A percentile compares a stretch with the other conserved stretches of the same genome.
Evolutionary conservation across 2,113 vertebrate species (phyloP).

Genomic region (Pelmatolapia mariae): DNA sequence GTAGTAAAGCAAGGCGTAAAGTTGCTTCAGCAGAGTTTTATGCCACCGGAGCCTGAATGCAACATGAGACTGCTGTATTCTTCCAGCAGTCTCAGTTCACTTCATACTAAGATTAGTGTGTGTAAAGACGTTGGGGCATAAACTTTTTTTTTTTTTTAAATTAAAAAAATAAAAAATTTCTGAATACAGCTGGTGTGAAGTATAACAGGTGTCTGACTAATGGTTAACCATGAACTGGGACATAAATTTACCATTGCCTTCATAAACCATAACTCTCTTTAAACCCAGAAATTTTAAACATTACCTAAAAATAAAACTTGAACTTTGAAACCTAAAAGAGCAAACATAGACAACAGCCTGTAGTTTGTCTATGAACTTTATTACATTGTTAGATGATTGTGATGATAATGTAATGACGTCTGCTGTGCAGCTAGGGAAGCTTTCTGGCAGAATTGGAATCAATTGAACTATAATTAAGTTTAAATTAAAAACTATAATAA

Average conservation of each 20-base stretch:
- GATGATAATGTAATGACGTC: neutral
- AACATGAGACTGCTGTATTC: neutral
- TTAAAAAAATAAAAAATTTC: fast-evolving
- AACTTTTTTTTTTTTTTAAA: neutral
- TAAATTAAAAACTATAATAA: neutral
- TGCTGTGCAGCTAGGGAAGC: neutral
- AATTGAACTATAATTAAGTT: neutral
- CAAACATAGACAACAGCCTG: neutral
- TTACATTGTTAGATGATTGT: neutral
- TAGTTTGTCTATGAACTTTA: neutral
- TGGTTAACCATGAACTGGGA: neutral
- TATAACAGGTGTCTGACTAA: neutral
- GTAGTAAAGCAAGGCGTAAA: neutral
- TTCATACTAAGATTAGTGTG: neutral
- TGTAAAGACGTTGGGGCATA: neutral
- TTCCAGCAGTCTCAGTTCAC: neutral
- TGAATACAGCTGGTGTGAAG: neutral
- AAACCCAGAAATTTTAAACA: neutral
- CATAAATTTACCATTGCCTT: neutral
- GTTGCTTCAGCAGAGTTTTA: neutral
- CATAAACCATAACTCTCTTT: neutral
- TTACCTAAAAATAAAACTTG: neutral
- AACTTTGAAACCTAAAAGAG: neutral
- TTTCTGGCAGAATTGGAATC: neutral
- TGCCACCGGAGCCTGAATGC: neutral